Conservation (phyloP, 1,140 invertebrate species). For the Leptoteleia sp. region DNA sequence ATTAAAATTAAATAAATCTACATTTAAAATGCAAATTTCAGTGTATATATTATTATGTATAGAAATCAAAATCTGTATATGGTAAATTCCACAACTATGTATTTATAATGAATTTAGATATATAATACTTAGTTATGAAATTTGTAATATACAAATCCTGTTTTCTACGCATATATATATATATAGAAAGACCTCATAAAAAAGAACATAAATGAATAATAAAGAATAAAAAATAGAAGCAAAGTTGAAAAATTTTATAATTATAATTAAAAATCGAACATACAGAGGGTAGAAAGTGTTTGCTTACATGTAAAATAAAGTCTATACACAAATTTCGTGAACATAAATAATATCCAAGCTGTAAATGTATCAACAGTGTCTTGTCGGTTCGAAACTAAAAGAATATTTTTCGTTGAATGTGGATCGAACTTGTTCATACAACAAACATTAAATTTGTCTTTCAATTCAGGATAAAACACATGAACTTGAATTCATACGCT, state of each 20-base stretch:
- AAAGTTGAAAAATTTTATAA: conserved; percentile 29
- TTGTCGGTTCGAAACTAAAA: conserved; percentile 35
- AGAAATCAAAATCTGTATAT: no score
- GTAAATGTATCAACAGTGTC: conserved; percentile 39
- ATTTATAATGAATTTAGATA: no score
- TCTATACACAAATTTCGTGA: conserved; percentile 49
- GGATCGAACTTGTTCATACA: conserved; percentile 23
- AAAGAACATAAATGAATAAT: conserved; percentile 23
- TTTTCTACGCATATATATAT: conserved; percentile 22
- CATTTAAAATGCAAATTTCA: conserved; percentile 48
- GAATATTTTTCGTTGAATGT: conserved; percentile 10
- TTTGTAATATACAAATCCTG: no score
- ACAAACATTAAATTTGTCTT: conserved; percentile 16
- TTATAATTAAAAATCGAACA: conserved; percentile 47
- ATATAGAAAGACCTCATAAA: conserved; percentile 24
- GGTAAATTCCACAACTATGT: no score
- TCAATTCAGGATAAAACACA: conserved; percentile 48
- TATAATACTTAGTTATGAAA: no score
- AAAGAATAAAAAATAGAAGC: conserved; percentile 28
- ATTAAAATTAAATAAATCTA: conserved; percentile 64
- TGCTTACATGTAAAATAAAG: conserved; percentile 52
- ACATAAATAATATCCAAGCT: conserved; percentile 53
- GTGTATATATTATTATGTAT: no score
- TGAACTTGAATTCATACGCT: conserved; percentile 72
- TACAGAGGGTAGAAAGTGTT: conserved; percentile 43